Evolutionary conservation across 2,888 invertebrate genomes (phyloP).

Genomic region (Drosophila falleni): DNA sequence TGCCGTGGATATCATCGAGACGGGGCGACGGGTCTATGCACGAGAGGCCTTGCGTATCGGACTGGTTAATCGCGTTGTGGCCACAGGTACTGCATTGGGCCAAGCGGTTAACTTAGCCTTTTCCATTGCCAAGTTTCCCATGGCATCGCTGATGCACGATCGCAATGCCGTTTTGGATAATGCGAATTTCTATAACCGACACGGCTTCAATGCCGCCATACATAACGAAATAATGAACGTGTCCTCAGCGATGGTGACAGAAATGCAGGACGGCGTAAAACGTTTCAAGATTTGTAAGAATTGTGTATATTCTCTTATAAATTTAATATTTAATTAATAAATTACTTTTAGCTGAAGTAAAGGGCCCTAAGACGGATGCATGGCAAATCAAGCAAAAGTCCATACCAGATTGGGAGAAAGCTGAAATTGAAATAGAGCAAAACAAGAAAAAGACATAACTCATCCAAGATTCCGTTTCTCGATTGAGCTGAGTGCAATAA

Average conservation of each 20-base stretch:
- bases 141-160: slow-evolving; percentile 85
- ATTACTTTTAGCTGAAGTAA: slow-evolving; percentile 57
- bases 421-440: slow-evolving; percentile 84
- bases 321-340: neutral
- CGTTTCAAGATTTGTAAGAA: slow-evolving; percentile 88
- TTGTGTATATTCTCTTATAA: neutral
- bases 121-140: slow-evolving; percentile 93
- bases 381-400: slow-evolving; percentile 85
- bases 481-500: slow-evolving; percentile 29
- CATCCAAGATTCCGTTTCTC: neutral
- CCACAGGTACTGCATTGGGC: slow-evolving; percentile 94
- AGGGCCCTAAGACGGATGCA: slow-evolving; percentile 65
- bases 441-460: slow-evolving; percentile 13
- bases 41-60: slow-evolving; percentile 93
- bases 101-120: slow-evolving; percentile 91
- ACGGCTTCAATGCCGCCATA: slow-evolving; percentile 87
- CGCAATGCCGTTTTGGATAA: slow-evolving; percentile 86
- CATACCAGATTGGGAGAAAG: slow-evolving; percentile 89
- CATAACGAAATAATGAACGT: slow-evolving; percentile 88
- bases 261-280: slow-evolving; percentile 89
- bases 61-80: slow-evolving; percentile 91
- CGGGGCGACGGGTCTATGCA: slow-evolving; percentile 91
- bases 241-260: slow-evolving; percentile 88
- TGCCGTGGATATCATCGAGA: slow-evolving; percentile 94
- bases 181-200: slow-evolving; percentile 88